A percentile compares a stretch with the other conserved stretches of the same genome.
phyloP scores from a whole-genome alignment of 1,140 invertebrate genomes.

The Metaphire vulgaris region DNA sequence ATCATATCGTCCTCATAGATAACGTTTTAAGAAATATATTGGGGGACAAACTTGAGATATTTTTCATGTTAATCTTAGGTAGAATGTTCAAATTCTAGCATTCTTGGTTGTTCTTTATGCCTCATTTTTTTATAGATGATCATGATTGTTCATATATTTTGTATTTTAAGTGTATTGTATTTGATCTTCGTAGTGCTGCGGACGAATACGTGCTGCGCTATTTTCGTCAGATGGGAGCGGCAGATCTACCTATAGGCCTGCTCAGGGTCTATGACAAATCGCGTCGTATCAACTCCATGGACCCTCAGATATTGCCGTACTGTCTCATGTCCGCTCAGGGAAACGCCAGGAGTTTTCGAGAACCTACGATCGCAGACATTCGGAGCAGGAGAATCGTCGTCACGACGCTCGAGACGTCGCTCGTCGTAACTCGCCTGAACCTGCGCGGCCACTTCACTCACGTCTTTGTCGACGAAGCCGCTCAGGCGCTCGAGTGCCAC shows the following conservation, averaged over 20 bases:
- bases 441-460: conserved; percentile 65
- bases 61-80: too few relatives aligned
- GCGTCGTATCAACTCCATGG: conserved; percentile 69
- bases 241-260: conserved; percentile 52
- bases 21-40: too few relatives aligned
- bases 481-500: conserved; percentile 81
- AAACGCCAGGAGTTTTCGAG: conserved; percentile 60
- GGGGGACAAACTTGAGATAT: too few relatives aligned
- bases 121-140: too few relatives aligned
- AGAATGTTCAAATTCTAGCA: too few relatives aligned
- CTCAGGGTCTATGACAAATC: conserved; percentile 77
- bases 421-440: conserved; percentile 57
- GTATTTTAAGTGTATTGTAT: too few relatives aligned
- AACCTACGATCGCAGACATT: conserved; percentile 67
- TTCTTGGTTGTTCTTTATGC: too few relatives aligned
- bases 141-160: too few relatives aligned
- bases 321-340: conserved; percentile 61
- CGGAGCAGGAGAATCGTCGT: conserved; percentile 69
- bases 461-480: conserved; percentile 81
- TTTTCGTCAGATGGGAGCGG: conserved; percentile 59
- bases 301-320: conserved; percentile 66
- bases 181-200: conserved; percentile 58
- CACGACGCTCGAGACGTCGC: conserved; percentile 73
- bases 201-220: conserved; percentile 72
- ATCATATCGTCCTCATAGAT: too few relatives aligned